Evolutionary conservation across 2,113 vertebrate species (phyloP).

Genomic region (Butastur rufipennis): DNA sequence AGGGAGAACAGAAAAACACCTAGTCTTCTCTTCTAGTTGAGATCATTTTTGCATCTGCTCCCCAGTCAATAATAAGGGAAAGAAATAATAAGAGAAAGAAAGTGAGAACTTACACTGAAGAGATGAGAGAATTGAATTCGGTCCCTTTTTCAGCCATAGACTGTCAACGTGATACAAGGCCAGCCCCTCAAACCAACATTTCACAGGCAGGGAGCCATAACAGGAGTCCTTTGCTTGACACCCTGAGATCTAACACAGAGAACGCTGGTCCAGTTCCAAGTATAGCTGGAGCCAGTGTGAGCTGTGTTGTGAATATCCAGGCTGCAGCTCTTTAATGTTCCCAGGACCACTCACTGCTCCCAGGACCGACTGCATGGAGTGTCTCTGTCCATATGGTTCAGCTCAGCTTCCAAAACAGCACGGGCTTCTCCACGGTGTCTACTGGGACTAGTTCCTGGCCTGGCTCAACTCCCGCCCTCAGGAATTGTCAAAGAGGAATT

Average conservation of each 20-base stretch:
- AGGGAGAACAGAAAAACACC: background rate
- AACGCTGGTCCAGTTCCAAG: background rate
- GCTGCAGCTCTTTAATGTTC: background rate
- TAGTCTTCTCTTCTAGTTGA: background rate
- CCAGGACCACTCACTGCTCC: background rate
- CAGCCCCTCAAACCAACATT: background rate
- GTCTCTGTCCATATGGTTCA: background rate
- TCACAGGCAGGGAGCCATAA: background rate
- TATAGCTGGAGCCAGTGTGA: background rate
- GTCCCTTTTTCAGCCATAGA: background rate
- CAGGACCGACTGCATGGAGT: background rate
- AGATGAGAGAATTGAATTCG: background rate
- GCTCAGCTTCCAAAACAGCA: background rate
- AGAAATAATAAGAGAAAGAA: background rate
- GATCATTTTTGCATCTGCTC: background rate
- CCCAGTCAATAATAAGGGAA: background rate
- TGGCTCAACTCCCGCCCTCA: background rate
- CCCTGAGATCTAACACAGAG: background rate
- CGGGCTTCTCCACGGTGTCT: background rate
- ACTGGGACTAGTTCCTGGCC: background rate
- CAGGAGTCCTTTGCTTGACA: background rate
- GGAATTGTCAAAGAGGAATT: background rate
- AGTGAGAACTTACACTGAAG: background rate
- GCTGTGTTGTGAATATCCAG: background rate
- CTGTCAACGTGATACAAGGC: background rate